Percentiles rank a stretch among this genome's conserved stretches.
Conservation (phyloP, 1,140 invertebrate species). For the Drosophila aff. region DNA sequence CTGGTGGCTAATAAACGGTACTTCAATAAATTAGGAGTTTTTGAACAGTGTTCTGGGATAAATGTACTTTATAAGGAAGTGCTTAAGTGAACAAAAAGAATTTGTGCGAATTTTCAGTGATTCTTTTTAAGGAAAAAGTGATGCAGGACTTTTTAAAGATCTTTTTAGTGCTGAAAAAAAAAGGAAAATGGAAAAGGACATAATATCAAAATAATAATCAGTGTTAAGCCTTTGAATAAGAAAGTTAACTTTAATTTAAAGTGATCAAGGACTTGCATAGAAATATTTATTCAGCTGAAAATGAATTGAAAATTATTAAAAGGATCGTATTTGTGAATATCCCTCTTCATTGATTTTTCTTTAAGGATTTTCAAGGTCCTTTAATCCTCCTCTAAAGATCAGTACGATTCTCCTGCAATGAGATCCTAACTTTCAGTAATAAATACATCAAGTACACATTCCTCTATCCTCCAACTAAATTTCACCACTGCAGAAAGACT, state of each 20-base stretch:
- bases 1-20: constrained; percentile 34
- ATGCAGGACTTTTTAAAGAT: neutral
- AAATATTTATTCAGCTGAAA: neutral
- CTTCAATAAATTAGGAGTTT: neutral
- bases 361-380: neutral
- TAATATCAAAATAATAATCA: neutral
- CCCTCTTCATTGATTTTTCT: neutral
- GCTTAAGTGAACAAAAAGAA: neutral
- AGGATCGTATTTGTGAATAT: neutral
- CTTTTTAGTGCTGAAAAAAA: neutral
- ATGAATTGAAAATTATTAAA: neutral
- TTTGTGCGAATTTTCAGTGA: neutral
- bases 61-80: neutral
- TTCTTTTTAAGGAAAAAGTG: constrained; percentile 1
- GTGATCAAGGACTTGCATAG: neutral
- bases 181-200: neutral
- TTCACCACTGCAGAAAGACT: constrained; percentile 29
- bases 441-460: neutral
- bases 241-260: neutral
- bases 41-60: neutral
- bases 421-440: neutral
- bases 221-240: neutral
- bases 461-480: neutral
- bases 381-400: neutral
- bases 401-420: neutral